Conservation (phyloP, 2,113 vertebrate species). For the Epinephelus lanceolatus region DNA sequence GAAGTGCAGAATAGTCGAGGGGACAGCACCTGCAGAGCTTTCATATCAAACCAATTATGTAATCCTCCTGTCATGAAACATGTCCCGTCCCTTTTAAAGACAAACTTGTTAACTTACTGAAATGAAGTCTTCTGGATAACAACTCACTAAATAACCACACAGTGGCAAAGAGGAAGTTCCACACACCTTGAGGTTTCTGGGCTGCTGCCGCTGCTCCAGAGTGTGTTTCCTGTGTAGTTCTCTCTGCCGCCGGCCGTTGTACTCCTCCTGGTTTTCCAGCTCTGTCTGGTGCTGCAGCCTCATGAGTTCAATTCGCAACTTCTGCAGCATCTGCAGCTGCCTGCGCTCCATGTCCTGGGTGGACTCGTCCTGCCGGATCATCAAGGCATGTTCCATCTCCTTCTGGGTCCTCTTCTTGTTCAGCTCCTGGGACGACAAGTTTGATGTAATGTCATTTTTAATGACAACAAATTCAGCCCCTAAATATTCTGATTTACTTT, state of each 20-base stretch:
- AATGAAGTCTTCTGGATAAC: neutral
- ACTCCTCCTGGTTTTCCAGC: conserved; percentile 98
- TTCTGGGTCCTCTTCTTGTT: conserved; percentile 99
- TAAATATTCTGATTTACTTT: neutral
- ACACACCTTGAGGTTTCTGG: conserved; percentile 96
- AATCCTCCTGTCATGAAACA: neutral
- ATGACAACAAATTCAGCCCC: neutral
- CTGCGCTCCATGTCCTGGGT: conserved; percentile 96
- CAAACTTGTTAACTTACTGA: neutral
- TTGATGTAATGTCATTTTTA: neutral
- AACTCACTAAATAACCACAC: neutral
- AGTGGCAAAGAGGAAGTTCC: neutral
- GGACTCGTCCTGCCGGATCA: conserved; percentile 98
- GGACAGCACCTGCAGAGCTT: neutral
- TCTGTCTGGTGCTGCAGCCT: conserved; percentile 98
- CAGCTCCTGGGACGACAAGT: conserved; percentile 87
- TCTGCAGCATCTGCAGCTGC: conserved; percentile 96
- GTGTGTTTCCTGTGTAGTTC: conserved; percentile 98
- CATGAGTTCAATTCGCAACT: conserved; percentile 96
- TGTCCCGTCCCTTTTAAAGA: neutral
- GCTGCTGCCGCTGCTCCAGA: conserved; percentile 98
- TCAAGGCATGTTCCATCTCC: conserved; percentile 98
- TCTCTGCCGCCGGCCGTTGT: conserved; percentile 94
- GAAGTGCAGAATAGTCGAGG: neutral
- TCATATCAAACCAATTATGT: neutral